Evolutionary conservation across 2,113 vertebrate genomes (phyloP).

Genomic region (Mobula hypostoma): DNA sequence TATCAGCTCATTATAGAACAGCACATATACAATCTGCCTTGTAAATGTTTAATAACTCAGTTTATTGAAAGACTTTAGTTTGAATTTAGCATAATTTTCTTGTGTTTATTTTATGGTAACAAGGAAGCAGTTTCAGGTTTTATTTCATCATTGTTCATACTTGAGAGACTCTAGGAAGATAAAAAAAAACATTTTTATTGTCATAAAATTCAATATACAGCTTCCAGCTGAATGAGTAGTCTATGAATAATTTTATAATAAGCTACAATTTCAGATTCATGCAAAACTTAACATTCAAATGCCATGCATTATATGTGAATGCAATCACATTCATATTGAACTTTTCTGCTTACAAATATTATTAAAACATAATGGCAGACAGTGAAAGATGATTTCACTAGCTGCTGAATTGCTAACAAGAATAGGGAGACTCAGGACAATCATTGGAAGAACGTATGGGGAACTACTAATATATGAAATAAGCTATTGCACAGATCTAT

Average conservation of each 20-base stretch:
- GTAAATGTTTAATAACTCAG: constrained; percentile 12
- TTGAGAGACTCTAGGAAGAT: constrained; percentile 17
- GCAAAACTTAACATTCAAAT: constrained; percentile 5
- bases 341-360: not conserved
- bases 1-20: not conserved
- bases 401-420: not conserved
- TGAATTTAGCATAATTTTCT: constrained; percentile 24
- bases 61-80: constrained; percentile 27
- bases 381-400: not conserved
- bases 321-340: not conserved
- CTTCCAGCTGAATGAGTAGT: not conserved
- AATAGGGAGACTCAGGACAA: not conserved
- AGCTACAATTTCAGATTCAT: not conserved
- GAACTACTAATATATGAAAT: not conserved
- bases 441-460: not conserved
- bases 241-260: constrained; percentile 26
- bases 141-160: constrained; percentile 27
- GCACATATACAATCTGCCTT: not conserved
- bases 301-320: not conserved
- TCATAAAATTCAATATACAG: constrained; percentile 22
- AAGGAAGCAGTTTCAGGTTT: not conserved
- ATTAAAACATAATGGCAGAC: not conserved
- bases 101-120: constrained; percentile 21
- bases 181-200: not conserved
- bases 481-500: not conserved